Percentiles rank a stretch among this genome's conserved stretches.
These are phyloP conservation scores for Cetoscarus ocellatus DNA, from an alignment of 2,797 vertebrate species.

Conservation along the genomic window DNA sequence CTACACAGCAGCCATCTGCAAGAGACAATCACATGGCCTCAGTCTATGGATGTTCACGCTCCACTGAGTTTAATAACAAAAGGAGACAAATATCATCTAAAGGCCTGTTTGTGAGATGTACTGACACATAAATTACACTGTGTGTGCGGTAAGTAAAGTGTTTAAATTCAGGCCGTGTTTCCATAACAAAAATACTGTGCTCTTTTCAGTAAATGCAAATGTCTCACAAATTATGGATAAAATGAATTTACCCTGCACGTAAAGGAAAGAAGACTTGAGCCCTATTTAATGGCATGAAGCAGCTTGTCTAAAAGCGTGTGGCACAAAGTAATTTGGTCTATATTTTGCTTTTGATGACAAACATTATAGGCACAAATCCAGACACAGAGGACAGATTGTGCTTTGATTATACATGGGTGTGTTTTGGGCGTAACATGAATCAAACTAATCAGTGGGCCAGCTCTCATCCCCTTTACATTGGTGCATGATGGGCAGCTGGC, in stretches of 20 bases:
- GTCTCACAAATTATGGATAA: background rate
- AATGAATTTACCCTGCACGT: background rate
- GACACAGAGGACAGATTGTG: no score
- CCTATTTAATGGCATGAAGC: no score
- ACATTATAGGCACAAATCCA: no score
- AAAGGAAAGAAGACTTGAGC: no score
- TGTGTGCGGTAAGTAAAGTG: background rate
- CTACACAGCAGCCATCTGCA: constrained; percentile 72
- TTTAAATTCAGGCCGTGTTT: constrained; percentile 13
- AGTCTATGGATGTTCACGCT: constrained; percentile 31
- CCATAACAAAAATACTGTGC: background rate
- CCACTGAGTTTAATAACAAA: constrained; percentile 21
- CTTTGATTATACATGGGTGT: no score
- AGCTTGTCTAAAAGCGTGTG: no score
- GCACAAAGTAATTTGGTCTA: no score
- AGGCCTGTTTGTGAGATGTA: constrained; percentile 16
- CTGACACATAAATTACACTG: background rate
- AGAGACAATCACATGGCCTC: constrained; percentile 18
- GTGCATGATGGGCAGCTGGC: no score
- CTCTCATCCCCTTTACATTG: no score
- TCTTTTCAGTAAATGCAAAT: background rate
- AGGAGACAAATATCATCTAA: constrained; percentile 26
- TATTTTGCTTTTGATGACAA: no score
- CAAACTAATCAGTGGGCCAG: no score
- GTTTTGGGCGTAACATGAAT: no score